Conservation (phyloP, 1,140 invertebrate genomes). For the Rhagoletis zephyria region DNA sequence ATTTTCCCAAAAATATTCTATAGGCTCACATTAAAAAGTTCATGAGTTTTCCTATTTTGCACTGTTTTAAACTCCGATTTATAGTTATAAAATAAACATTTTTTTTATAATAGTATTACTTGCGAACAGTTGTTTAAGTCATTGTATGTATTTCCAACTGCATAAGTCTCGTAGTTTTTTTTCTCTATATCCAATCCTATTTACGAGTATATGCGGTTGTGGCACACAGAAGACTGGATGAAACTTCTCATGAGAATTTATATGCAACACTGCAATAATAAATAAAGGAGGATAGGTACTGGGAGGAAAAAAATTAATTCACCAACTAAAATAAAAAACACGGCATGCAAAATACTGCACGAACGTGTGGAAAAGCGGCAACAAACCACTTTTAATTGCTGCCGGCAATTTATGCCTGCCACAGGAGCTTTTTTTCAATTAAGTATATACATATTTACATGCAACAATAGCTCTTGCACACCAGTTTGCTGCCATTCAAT, state of each 20-base stretch:
- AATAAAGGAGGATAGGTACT: neutral
- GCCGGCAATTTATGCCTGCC: constrained; percentile 31
- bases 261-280: constrained; percentile 21
- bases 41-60: no score
- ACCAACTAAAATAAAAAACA: neutral
- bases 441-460: neutral
- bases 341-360: neutral
- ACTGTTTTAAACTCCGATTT: no score
- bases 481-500: neutral
- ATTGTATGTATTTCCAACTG: no score
- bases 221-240: neutral
- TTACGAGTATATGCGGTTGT: no score
- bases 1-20: no score
- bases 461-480: neutral
- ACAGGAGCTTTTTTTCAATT: constrained; percentile 3
- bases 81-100: no score
- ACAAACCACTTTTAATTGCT: constrained; percentile 42
- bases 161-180: no score
- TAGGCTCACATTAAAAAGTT: no score
- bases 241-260: neutral
- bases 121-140: no score
- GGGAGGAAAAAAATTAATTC: neutral
- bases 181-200: no score
- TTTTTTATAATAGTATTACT: no score
- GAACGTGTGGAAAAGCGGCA: neutral